Conservation (phyloP, 2,888 invertebrate genomes). For the Drosophila colorata region DNA sequence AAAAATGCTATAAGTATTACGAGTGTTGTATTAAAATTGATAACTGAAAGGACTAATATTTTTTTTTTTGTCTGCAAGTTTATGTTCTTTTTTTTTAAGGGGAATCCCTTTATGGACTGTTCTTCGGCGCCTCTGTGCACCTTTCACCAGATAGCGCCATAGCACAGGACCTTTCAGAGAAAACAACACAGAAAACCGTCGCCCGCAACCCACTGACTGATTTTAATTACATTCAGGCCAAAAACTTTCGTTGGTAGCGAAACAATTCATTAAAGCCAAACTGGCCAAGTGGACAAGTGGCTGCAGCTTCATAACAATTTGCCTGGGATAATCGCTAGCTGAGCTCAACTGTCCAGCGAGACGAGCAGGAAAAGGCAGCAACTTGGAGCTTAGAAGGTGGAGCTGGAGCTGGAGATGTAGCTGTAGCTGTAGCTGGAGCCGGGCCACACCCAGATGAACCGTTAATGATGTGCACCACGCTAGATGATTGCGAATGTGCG, state of each 20-base stretch:
- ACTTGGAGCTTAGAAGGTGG: conserved; percentile 18
- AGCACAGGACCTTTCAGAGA: not conserved
- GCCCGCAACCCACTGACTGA: conserved; percentile 11
- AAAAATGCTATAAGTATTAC: no score
- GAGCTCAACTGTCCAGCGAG: conserved; percentile 42
- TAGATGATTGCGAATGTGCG: conserved; percentile 70
- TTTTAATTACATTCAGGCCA: conserved; percentile 62
- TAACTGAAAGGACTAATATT: no score
- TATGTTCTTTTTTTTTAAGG: no score
- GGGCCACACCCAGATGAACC: conserved; percentile 55
- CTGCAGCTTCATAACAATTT: conserved; percentile 51
- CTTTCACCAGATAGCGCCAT: not conserved
- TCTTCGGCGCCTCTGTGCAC: conserved; percentile 15
- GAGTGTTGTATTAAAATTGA: no score
- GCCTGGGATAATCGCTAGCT: conserved; percentile 36
- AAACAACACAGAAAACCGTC: conserved; percentile 7
- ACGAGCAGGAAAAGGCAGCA: not conserved
- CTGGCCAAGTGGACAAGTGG: conserved; percentile 24
- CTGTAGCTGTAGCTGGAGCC: conserved; percentile 21
- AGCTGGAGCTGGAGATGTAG: conserved; percentile 1
- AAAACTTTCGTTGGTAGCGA: conserved; percentile 40
- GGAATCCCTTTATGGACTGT: not conserved
- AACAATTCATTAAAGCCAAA: conserved; percentile 72
- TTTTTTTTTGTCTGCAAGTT: no score
- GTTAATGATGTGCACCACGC: conserved; percentile 77